These are phyloP conservation scores for Drosophila stalkeri DNA, from an alignment of 2,888 invertebrate genomes.

Conservation along the genomic window DNA sequence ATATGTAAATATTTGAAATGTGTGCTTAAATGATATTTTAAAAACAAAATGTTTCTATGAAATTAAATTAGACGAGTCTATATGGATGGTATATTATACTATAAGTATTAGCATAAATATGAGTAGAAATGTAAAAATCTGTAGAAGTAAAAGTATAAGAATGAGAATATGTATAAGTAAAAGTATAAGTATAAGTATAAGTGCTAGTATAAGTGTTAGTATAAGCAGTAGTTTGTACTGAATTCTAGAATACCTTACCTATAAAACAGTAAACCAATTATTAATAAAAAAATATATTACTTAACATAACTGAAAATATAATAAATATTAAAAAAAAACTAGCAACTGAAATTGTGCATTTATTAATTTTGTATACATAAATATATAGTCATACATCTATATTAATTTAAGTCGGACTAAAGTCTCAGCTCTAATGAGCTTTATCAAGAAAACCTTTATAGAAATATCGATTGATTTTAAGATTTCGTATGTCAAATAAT, in stretches of 20 bases:
- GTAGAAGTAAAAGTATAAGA: not conserved
- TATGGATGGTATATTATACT: too few species aligned
- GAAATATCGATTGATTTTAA: not conserved
- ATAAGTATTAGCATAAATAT: not conserved
- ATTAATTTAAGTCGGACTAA: not conserved
- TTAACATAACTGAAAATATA: too few species aligned
- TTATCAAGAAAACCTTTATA: not conserved
- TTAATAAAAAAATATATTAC: too few species aligned
- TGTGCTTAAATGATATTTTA: not conserved
- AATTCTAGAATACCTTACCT: too few species aligned
- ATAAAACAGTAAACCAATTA: too few species aligned
- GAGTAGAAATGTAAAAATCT: too few species aligned
- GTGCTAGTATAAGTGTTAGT: not conserved
- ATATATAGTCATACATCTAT: not conserved
- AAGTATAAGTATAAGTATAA: constrained; percentile 2
- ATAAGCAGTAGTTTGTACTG: not conserved
- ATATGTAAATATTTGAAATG: not conserved
- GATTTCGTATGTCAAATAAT: not conserved
- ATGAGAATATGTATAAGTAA: not conserved
- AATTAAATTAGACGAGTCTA: not conserved
- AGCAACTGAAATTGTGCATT: too few species aligned
- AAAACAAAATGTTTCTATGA: not conserved
- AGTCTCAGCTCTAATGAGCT: not conserved
- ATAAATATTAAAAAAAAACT: too few species aligned
- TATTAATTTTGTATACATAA: not conserved